Evolutionary conservation across 2,797 vertebrate species (phyloP).

Genomic region (Champsocephalus esox): DNA sequence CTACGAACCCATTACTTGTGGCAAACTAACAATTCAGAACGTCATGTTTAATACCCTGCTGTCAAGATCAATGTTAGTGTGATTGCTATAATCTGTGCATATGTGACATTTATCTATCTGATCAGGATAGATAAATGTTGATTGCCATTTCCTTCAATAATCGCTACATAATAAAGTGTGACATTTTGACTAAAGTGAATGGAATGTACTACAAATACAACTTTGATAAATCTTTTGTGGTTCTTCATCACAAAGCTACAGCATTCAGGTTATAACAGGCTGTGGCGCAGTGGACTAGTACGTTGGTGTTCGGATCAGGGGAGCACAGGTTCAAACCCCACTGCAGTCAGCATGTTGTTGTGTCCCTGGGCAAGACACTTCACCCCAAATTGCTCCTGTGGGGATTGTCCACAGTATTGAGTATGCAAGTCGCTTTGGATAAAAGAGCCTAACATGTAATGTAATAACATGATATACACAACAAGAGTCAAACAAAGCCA

Average conservation of each 20-base stretch:
- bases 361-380: no score
- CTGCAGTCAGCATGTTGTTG: no score
- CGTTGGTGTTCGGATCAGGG: not conserved
- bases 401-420: no score
- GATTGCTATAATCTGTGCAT: conserved; percentile 19
- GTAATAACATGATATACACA: conserved; percentile 19
- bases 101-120: not conserved
- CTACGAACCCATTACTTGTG: conserved; percentile 31
- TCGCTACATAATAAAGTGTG: not conserved
- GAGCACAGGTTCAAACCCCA: no score
- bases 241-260: not conserved
- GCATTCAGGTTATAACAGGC: no score
- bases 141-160: not conserved
- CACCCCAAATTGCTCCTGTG: no score
- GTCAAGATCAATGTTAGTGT: conserved; percentile 8
- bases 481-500: conserved; percentile 16
- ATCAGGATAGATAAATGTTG: not conserved
- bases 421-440: no score
- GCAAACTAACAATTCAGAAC: conserved; percentile 28
- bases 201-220: not conserved
- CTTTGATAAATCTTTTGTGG: not conserved
- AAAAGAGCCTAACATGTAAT: no score
- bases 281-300: no score
- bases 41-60: conserved; percentile 25
- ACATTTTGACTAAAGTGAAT: not conserved